A percentile compares a stretch with the other conserved stretches of the same genome.
Evolutionary conservation across 2,888 invertebrate genomes (phyloP).

Genomic region (Troglohyphantes excavatus): DNA sequence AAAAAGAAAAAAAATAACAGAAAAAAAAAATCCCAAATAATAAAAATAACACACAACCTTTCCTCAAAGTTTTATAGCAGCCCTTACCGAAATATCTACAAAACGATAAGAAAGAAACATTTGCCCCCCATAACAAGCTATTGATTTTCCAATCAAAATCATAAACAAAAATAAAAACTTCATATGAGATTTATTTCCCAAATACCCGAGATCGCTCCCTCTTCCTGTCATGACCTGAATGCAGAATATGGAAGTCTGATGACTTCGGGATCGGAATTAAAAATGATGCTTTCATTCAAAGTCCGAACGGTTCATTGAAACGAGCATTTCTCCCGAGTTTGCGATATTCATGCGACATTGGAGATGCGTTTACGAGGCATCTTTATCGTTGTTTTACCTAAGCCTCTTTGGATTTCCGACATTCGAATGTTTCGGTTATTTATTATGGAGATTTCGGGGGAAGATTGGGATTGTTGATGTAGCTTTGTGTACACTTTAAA

Average conservation of each 20-base stretch:
- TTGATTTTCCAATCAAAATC: constrained; percentile 13
- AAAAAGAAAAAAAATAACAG: no score
- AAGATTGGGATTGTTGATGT: no score
- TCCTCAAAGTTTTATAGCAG: no score
- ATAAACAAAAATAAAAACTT: not conserved
- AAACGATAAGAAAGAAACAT: no score
- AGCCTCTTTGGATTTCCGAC: no score
- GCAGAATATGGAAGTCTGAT: not conserved
- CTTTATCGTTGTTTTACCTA: not conserved
- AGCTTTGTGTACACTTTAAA: no score
- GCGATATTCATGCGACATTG: not conserved
- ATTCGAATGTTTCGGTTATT: no score
- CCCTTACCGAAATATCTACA: no score
- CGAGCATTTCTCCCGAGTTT: not conserved
- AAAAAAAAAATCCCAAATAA: no score
- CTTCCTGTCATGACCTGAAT: not conserved
- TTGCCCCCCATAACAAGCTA: not conserved
- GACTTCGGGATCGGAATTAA: not conserved
- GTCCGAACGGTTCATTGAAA: not conserved
- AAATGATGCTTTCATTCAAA: not conserved
- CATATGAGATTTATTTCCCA: not conserved
- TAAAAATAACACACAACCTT: no score
- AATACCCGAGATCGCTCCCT: not conserved
- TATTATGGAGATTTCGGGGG: no score
- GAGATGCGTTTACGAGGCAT: not conserved